phyloP scores from a whole-genome alignment of 2,113 vertebrate species.

The Zosterops borbonicus region DNA sequence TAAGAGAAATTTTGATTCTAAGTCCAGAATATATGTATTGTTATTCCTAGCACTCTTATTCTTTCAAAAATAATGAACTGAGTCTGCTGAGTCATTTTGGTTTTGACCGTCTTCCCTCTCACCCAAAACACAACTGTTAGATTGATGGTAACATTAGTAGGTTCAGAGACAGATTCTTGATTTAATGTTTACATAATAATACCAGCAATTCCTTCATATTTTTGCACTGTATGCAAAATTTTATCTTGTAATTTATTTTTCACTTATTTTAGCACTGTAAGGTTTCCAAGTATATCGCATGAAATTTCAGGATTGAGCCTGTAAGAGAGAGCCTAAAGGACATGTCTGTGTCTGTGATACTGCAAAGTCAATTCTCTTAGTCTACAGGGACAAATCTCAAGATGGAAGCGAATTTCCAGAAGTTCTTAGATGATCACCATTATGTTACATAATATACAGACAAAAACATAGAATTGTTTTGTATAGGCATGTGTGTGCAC shows the following conservation, averaged over 20 bases:
- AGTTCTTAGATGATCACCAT: not conserved
- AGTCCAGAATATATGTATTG: not conserved
- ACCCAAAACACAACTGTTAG: not conserved
- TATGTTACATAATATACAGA: not conserved
- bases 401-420: not conserved
- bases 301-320: not conserved
- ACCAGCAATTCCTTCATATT: not conserved
- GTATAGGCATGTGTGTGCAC: fast-evolving
- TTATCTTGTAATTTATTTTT: not conserved
- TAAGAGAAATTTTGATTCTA: not conserved
- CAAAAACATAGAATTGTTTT: not conserved
- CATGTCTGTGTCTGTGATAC: not conserved
- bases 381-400: not conserved
- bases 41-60: not conserved
- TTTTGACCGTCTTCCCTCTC: not conserved
- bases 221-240: not conserved
- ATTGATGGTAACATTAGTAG: not conserved
- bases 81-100: not conserved
- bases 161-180: not conserved
- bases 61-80: not conserved
- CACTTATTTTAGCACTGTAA: not conserved
- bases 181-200: not conserved
- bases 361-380: not conserved
- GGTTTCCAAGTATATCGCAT: not conserved
- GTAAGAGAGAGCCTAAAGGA: not conserved